These are phyloP conservation scores for Malurus elegans DNA, from an alignment of 2,113 vertebrate species.

Conservation along the genomic window DNA sequence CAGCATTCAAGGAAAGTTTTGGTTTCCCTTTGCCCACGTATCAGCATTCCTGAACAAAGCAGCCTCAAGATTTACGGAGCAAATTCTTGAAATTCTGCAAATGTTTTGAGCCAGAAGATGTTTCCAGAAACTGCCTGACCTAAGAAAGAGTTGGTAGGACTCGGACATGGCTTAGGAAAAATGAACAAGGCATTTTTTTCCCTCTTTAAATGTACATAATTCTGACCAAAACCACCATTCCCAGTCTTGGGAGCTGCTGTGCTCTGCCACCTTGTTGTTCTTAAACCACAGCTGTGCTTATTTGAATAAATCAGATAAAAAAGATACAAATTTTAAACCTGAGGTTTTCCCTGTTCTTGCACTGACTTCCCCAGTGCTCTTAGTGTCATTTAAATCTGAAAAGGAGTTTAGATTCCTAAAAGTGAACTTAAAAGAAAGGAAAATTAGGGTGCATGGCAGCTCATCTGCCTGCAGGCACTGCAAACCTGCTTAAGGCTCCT, in stretches of 20 bases:
- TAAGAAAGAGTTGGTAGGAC: neutral
- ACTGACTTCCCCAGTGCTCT: neutral
- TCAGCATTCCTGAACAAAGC: constrained; percentile 41
- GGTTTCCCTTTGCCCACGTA: constrained; percentile 47
- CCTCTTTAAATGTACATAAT: neutral
- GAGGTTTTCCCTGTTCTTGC: neutral
- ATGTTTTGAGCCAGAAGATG: constrained; percentile 17
- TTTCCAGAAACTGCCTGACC: constrained; percentile 22
- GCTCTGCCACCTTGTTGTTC: neutral
- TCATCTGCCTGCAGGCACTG: neutral
- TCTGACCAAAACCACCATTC: neutral
- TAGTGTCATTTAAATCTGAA: neutral
- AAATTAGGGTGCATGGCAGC: neutral
- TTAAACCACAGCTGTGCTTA: neutral
- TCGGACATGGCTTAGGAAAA: neutral
- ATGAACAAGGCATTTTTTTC: neutral
- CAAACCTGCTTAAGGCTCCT: neutral
- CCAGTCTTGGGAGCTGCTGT: neutral
- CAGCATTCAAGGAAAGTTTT: constrained; percentile 21
- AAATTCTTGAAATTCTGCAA: constrained; percentile 51
- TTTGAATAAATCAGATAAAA: neutral
- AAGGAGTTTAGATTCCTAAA: neutral
- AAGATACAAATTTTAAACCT: neutral
- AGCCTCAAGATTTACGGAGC: constrained; percentile 37
- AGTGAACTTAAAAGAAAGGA: neutral